Base-by-base conservation (phyloP, 2,888 invertebrate species). In the Apamea anceps region DNA sequence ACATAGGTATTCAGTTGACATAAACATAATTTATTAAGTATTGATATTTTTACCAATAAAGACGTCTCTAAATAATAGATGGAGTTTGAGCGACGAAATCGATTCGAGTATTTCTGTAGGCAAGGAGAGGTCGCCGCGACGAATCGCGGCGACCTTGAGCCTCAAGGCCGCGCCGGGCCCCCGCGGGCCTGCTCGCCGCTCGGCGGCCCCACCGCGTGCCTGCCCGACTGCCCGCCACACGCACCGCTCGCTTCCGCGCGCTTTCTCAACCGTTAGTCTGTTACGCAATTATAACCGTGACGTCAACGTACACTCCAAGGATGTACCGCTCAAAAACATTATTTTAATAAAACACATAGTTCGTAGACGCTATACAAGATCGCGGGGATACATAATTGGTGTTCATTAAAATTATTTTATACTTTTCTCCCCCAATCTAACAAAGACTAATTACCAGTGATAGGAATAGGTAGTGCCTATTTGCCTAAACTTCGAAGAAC, bases 111-210 rank as follows among this genome's bases (percentile, higher is more conserved):
- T n/a, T 72, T 66, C 42, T 70, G 73, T 75, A 63, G 60, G 51
- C 67, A n/a, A 75, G 54, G 45, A 74, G 65, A 85, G 79, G 79
- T 79, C 71, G 72, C 68, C 70, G 80, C 76, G 70, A 51, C 67
- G 68, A 66, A 10, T 63, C 57, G 72, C 62, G 82, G 67, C 75
- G 87, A 60, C 89, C 89, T 88, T 84, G 82, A 54, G 60, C 68
- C 28, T 45, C 48, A 84, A 87, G 89, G 85, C 68, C 77, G 79
- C 51, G 80, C 54, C 68, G 72, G 13, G 76, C 32, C 66, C 68
- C 70, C 28, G 37, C n/a, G 57, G n/a, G 63, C 57, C 21, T 25
- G 25, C 42, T n/a, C 62, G 57, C 66, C 65, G 42, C 25, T 18
- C 45, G 63, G 28, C 15, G 37, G 37, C n/a, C 37, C n/a, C 45